These are phyloP conservation scores for Sphyrna mokarran DNA, from an alignment of 2,113 vertebrate species.

Conservation along the genomic window DNA sequence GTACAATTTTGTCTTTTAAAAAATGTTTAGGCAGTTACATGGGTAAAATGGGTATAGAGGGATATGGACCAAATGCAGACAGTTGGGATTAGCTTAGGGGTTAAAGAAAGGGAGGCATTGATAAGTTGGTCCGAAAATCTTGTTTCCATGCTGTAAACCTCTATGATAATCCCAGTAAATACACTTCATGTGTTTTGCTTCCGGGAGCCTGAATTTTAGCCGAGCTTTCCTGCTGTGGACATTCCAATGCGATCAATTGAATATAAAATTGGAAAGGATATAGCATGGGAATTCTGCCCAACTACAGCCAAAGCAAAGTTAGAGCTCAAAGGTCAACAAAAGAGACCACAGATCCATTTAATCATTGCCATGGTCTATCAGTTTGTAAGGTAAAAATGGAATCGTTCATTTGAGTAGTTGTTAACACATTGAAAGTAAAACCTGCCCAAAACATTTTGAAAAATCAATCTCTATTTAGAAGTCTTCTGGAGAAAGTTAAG, in stretches of 20 bases:
- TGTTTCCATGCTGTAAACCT: no score
- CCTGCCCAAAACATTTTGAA: neutral
- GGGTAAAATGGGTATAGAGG: no score
- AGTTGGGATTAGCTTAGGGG: no score
- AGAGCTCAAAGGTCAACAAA: neutral
- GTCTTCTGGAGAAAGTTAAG: neutral
- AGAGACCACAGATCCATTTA: neutral
- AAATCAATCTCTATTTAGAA: neutral
- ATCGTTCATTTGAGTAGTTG: neutral
- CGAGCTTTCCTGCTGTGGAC: neutral
- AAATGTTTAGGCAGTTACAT: no score
- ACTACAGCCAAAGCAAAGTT: neutral
- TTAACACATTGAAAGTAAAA: neutral
- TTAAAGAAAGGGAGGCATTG: no score
- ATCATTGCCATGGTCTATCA: neutral
- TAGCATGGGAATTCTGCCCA: neutral
- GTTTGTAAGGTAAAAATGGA: neutral
- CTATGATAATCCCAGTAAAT: no score
- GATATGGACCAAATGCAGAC: no score
- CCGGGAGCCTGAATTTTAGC: neutral
- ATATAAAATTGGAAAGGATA: neutral
- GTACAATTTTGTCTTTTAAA: no score
- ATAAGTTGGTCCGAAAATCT: no score
- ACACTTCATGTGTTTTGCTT: neutral
- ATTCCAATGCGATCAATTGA: neutral